Percentiles rank a stretch among this genome's conserved stretches.
phyloP scores from a whole-genome alignment of 2,888 invertebrate genomes.

The Terebella lapidaria region DNA sequence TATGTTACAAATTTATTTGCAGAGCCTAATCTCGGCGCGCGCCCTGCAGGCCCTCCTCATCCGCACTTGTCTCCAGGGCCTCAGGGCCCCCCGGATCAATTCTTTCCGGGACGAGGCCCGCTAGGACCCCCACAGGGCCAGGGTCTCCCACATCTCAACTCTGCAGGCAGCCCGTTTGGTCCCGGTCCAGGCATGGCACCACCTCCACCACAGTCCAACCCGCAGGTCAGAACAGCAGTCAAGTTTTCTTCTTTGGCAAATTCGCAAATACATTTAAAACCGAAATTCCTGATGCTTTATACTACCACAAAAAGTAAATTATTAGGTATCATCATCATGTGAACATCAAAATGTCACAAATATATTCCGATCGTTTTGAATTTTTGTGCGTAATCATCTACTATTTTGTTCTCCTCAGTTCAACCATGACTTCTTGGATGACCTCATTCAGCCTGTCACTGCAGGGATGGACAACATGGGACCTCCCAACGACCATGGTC shows the following conservation, averaged over 20 bases:
- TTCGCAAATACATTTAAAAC: too few species aligned
- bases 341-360: too few species aligned
- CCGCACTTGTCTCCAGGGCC: background rate
- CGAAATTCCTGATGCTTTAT: too few species aligned
- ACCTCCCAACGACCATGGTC: background rate
- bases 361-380: too few species aligned
- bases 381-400: too few species aligned
- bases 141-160: background rate
- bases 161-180: background rate
- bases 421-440: slow-evolving; percentile 2
- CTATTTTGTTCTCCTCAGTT: background rate
- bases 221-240: too few species aligned
- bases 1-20: background rate
- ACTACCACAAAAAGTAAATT: too few species aligned
- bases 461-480: background rate
- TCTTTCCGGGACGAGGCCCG: background rate
- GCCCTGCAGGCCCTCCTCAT: background rate
- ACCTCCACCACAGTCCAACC: too few species aligned
- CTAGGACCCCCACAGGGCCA: background rate
- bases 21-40: background rate
- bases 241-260: too few species aligned
- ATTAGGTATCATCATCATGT: too few species aligned
- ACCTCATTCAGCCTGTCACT: background rate
- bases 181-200: background rate
- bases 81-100: background rate